These are phyloP conservation scores for Glareola pratincola DNA, from an alignment of 2,113 vertebrate genomes.

Conservation along the genomic window DNA sequence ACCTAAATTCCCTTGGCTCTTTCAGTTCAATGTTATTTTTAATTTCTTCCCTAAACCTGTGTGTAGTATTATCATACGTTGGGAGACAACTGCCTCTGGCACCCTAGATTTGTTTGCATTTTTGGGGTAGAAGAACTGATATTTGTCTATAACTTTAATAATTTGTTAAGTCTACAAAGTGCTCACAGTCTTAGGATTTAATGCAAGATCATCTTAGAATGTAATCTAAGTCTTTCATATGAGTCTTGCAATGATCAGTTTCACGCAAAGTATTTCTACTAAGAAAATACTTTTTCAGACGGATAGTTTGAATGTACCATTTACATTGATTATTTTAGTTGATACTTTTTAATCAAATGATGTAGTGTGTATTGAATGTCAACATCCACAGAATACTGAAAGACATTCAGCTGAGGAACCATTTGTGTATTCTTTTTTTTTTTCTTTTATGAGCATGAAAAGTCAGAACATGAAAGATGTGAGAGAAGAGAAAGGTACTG, in stretches of 20 bases:
- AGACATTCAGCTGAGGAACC: neutral
- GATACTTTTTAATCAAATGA: neutral
- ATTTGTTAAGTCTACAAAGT: neutral
- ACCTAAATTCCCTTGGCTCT: conserved; percentile 57
- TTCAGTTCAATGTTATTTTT: conserved; percentile 23
- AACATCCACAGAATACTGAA: neutral
- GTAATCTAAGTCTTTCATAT: neutral
- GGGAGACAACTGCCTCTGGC: neutral
- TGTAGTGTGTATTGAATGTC: neutral
- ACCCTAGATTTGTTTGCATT: neutral
- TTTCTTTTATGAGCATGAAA: neutral
- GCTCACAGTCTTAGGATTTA: neutral
- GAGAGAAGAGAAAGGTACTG: neutral
- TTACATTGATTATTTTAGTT: neutral
- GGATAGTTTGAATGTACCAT: neutral
- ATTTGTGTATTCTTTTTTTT: neutral
- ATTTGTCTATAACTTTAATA: neutral
- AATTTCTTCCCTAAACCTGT: conserved; percentile 24
- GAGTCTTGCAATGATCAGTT: neutral
- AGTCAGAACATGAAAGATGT: neutral
- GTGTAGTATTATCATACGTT: neutral
- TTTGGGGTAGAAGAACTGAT: neutral
- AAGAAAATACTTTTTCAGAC: neutral
- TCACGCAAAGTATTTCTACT: neutral
- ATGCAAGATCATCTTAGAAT: neutral